Evolutionary conservation across 92 coral and sea anemone genomes (phyloP).

Genomic region (Porites rus): DNA sequence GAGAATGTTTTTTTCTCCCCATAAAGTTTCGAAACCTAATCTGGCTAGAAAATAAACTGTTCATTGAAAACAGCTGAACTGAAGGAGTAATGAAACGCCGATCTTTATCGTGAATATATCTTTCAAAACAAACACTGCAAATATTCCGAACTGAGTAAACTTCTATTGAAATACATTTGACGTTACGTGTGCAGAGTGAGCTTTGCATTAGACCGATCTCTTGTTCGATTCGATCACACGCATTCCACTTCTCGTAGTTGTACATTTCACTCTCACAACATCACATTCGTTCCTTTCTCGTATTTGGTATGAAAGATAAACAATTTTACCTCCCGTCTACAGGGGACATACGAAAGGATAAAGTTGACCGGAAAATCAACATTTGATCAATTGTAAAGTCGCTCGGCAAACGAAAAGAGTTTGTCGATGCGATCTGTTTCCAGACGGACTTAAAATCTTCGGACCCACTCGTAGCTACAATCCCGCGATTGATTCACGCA

Average conservation of each 20-base stretch:
- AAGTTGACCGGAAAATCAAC: slow-evolving; percentile 32
- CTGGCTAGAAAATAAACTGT: neutral
- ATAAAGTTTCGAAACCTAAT: neutral
- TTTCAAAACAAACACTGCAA: slow-evolving; percentile 21
- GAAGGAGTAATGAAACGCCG: neutral
- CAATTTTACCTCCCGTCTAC: neutral
- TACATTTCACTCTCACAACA: neutral
- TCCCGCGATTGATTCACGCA: neutral
- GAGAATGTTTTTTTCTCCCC: neutral
- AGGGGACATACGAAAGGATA: slow-evolving; percentile 1
- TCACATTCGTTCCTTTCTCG: neutral
- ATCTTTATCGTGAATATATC: slow-evolving; percentile 22
- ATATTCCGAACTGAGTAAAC: slow-evolving; percentile 22
- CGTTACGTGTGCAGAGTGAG: slow-evolving; percentile 12
- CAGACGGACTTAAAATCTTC: neutral
- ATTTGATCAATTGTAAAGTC: slow-evolving; percentile 43
- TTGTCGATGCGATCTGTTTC: neutral
- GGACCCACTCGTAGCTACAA: neutral
- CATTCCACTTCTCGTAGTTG: slow-evolving; percentile 15
- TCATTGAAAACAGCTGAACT: neutral
- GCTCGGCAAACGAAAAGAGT: slow-evolving; percentile 25
- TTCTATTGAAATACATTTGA: slow-evolving; percentile 24
- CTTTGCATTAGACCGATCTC: neutral
- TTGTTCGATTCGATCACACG: slow-evolving; percentile 1
- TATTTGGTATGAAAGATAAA: slow-evolving; percentile 2